phyloP scores from a whole-genome alignment of 2,113 vertebrate species.

The Orycteropus afer region DNA sequence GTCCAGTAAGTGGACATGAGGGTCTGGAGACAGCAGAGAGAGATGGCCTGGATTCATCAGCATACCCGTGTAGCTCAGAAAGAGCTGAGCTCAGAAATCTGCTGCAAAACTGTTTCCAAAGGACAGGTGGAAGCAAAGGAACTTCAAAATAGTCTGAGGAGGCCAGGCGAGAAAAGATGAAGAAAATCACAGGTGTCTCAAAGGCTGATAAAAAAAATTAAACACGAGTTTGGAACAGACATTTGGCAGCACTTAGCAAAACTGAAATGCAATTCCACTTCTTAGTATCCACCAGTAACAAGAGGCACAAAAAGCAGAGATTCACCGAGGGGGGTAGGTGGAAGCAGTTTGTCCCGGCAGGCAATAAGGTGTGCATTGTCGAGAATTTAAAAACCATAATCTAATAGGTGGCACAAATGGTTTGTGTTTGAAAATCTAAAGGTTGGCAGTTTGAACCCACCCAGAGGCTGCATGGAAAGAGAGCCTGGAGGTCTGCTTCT shows the following conservation, averaged over 20 bases:
- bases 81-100: not conserved
- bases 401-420: no score
- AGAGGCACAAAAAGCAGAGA: not conserved
- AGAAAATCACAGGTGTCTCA: not conserved
- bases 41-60: not conserved
- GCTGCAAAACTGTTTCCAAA: not conserved
- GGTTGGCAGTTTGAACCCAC: no score
- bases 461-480: no score
- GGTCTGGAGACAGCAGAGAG: not conserved
- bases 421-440: no score
- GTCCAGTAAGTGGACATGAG: not conserved
- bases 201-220: not conserved
- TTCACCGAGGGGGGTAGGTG: not conserved
- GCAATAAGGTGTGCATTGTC: rapidly evolving
- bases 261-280: not conserved
- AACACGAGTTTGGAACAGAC: not conserved
- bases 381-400: not conserved
- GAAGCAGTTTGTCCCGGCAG: not conserved
- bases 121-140: not conserved
- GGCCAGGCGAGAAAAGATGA: not conserved
- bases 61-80: not conserved
- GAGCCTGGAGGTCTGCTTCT: no score
- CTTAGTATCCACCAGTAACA: not conserved
- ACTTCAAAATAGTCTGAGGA: not conserved
- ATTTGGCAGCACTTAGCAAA: not conserved